These are phyloP conservation scores for Cololabis saira DNA, from an alignment of 2,113 vertebrate species.

Conservation along the genomic window DNA sequence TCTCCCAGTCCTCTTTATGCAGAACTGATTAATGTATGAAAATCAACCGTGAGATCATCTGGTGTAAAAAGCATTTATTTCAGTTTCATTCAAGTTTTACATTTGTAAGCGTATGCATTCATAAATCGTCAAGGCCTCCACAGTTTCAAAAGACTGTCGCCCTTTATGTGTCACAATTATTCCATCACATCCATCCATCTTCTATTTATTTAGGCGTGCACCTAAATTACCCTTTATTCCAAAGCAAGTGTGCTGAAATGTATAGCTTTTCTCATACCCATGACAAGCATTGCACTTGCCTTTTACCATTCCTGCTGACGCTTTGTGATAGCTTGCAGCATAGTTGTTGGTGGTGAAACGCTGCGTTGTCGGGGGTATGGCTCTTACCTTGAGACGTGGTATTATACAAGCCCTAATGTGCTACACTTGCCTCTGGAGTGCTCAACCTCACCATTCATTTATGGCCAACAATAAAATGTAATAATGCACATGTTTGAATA, in stretches of 20 bases:
- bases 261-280: background rate
- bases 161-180: no score
- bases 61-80: no score
- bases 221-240: background rate
- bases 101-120: no score
- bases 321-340: conserved; percentile 18
- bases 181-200: no score
- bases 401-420: conserved; percentile 64
- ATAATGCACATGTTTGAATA: conserved; percentile 74
- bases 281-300: conserved; percentile 5
- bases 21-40: no score
- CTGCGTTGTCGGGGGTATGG: conserved; percentile 36
- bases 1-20: no score
- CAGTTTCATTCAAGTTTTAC: no score
- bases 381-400: conserved; percentile 63
- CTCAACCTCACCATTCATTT: conserved; percentile 71
- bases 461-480: conserved; percentile 74
- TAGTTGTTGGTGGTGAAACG: conserved; percentile 24
- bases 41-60: no score
- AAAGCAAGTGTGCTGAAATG: background rate
- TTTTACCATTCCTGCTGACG: conserved; percentile 23
- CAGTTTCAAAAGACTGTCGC: no score
- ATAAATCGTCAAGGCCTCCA: no score
- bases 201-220: no score
- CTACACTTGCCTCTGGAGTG: conserved; percentile 59